Evolutionary conservation across 2,113 vertebrate species (phyloP).

Genomic region (human): GRCh38 chr17:39655001-39655500

Average conservation of each 20-base stretch:
- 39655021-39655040: not conserved
- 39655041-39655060: not conserved
- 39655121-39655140: not conserved
- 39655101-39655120: not conserved
- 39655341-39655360: not conserved
- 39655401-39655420: too few relatives aligned
- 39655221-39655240: not conserved
- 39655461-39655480: not conserved
- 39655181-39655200: not conserved
- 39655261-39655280: not conserved
- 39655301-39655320: not conserved
- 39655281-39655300: not conserved
- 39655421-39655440: too few relatives aligned
- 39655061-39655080: not conserved
- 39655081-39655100: not conserved
- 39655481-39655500: not conserved
- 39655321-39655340: not conserved
- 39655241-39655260: not conserved
- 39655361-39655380: too few relatives aligned
- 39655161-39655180: not conserved
- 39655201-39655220: not conserved
- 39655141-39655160: not conserved
- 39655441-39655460: not conserved
- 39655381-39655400: too few relatives aligned
- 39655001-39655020: not conserved